A percentile compares a stretch with the other conserved stretches of the same genome.
Evolutionary conservation across 2,888 invertebrate species (phyloP).

Genomic region (Caenorhabditis angaria): DNA sequence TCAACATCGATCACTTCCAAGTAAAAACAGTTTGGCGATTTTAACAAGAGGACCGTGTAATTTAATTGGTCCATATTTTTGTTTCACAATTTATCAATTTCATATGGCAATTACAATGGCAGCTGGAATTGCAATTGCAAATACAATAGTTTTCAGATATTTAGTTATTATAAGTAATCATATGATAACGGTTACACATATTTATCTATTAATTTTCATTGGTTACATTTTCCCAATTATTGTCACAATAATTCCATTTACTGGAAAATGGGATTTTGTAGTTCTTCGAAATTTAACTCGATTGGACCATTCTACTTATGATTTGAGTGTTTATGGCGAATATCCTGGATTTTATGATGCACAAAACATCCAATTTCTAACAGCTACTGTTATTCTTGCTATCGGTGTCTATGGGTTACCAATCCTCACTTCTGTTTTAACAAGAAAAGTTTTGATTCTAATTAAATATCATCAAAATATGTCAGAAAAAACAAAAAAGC

Average conservation of each 20-base stretch:
- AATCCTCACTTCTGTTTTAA: conserved; percentile 17
- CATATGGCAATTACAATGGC: conserved; percentile 15
- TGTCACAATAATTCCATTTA: conserved; percentile 26
- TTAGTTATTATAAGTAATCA: conserved; percentile 22
- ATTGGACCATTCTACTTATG: conserved; percentile 26
- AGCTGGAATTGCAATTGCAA: conserved; percentile 25
- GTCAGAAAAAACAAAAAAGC: conserved; percentile 36
- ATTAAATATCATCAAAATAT: conserved; percentile 29
- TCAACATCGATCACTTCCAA: conserved; percentile 24
- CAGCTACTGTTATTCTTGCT: conserved; percentile 17
- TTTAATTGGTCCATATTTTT: conserved; percentile 15
- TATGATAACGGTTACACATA: conserved; percentile 13
- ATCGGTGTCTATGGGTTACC: conserved; percentile 35
- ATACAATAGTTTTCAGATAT: conserved; percentile 31
- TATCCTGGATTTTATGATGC: conserved; percentile 28
- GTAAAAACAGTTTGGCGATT: conserved; percentile 20
- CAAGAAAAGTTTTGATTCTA: conserved; percentile 21
- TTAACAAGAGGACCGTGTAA: conserved; percentile 24
- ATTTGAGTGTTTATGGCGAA: conserved; percentile 20
- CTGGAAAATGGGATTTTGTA: conserved; percentile 26
- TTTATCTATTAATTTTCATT: conserved; percentile 19
- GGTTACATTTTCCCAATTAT: conserved; percentile 23
- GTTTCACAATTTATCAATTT: conserved; percentile 35
- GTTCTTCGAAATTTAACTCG: conserved; percentile 8
- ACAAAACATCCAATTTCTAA: conserved; percentile 19